phyloP scores from a whole-genome alignment of 1,140 invertebrate species.

The Brachionus asplanchnoidis region DNA sequence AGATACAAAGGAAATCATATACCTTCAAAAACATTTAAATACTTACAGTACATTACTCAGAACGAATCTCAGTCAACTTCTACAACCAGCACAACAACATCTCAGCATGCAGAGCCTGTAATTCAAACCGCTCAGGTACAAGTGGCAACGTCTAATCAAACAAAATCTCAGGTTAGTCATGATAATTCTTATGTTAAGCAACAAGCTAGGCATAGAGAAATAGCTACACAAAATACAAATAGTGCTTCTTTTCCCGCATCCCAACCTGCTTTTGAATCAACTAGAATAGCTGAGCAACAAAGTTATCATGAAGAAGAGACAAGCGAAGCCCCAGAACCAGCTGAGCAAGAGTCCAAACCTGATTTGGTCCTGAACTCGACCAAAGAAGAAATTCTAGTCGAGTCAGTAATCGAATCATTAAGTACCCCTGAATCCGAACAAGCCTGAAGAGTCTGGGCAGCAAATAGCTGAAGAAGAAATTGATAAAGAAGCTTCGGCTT shows the following conservation, averaged over 20 bases:
- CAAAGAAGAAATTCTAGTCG: not conserved
- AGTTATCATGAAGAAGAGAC: not conserved
- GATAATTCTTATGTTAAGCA: not conserved
- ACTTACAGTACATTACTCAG: constrained; percentile 36
- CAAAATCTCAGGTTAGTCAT: constrained; percentile 10
- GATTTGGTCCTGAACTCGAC: not conserved
- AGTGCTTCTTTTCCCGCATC: constrained; percentile 7
- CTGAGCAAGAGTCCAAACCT: not conserved
- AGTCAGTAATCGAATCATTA: not conserved
- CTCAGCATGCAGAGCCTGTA: not conserved
- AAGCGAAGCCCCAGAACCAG: not conserved
- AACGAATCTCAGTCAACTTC: constrained; percentile 20
- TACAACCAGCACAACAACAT: not conserved
- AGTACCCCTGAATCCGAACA: not conserved
- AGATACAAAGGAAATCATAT: constrained; percentile 22
- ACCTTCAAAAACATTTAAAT: constrained; percentile 33
- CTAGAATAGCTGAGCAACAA: not conserved
- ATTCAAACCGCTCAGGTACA: not conserved
- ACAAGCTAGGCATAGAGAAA: not conserved
- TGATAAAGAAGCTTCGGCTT: not conserved
- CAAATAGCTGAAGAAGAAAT: not conserved
- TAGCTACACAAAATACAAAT: not conserved
- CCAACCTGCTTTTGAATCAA: not conserved
- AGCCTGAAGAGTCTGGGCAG: not conserved
- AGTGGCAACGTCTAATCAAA: not conserved